Evolutionary conservation across 2,113 vertebrate genomes (phyloP), one percentile per base, ranked within the genome.

Genomic region (Syngnathoides biaculeatus): DNA sequence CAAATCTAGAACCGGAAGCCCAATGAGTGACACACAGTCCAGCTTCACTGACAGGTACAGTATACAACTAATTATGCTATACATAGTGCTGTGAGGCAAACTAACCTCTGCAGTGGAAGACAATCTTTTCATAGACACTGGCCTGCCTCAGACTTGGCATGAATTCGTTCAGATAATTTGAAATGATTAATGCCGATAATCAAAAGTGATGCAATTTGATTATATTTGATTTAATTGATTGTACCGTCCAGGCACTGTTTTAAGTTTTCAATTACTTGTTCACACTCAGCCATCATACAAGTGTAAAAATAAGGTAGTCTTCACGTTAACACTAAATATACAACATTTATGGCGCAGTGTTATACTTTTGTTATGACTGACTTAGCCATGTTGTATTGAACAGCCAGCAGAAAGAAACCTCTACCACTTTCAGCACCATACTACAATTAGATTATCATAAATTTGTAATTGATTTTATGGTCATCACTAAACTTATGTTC

Each of bases 21-120:
- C 95, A 98, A 98, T 98, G 96, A 98, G 95, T 91, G 94, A 96
- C 94, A 94, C 94, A 97, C 95, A 96, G 95, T 84, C 89, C 85
- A 92, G 94, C 92, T 90, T 94, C 93, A 94, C 93, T 92, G 95
- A 98, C 94, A 97, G 95, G 96, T 98, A 90, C 40, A 72, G 72
- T 82, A 76, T 53, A 38, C 42, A 43, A 30, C 8, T 0, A 6
- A 12, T 30, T 58, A 40, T 61, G 45, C 11, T 17, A 2, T 59
- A 47, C 45, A 52, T 52, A 19, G 15, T 47, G 45, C 15, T 47
- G 19, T 7, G 1, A 8, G 15, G 17, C 22, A 22, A 52, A 22
- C 14, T 14, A 47, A 47, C 15, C 17, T 17, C 45, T 15, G 19
- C 15, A 15, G 45, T 19, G 4, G 15, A 50, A 8, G 19, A n/a